Percentiles rank a stretch among this genome's conserved stretches.
Conservation (phyloP, 2,888 invertebrate genomes). For the Eubasilissa splendida region DNA sequence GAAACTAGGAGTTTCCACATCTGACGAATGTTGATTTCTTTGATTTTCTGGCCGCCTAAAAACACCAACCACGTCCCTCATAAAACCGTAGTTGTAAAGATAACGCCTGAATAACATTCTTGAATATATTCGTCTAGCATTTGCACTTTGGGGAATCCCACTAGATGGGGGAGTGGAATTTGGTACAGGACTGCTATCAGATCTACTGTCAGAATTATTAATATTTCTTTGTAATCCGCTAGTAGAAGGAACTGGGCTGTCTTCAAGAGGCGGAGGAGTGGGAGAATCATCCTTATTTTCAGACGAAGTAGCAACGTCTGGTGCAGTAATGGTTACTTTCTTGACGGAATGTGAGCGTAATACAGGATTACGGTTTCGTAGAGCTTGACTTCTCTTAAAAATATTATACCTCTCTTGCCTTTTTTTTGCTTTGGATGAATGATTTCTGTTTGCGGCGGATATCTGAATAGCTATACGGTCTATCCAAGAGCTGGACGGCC, state of each 20-base stretch:
- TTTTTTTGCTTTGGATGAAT: conserved; percentile 66
- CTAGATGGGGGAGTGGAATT: not conserved
- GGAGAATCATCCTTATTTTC: not conserved
- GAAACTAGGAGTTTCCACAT: conserved; percentile 10
- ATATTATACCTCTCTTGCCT: conserved; percentile 68
- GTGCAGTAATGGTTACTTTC: not conserved
- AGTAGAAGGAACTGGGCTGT: conserved; percentile 35
- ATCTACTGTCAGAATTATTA: not conserved
- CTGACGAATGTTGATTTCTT: conserved; percentile 7
- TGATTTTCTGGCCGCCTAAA: conserved; percentile 39
- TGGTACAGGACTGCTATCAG: not conserved
- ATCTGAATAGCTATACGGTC: conserved; percentile 70
- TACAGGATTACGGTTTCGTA: conserved; percentile 68
- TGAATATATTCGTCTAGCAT: conserved; percentile 36
- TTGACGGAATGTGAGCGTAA: conserved; percentile 62
- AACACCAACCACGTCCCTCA: conserved; percentile 40
- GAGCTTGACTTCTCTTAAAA: conserved; percentile 66
- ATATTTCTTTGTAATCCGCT: conserved; percentile 21
- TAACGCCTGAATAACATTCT: conserved; percentile 46
- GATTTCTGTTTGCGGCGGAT: conserved; percentile 69
- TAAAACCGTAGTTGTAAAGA: conserved; percentile 39
- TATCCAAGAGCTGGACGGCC: conserved; percentile 62
- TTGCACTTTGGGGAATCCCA: conserved; percentile 9
- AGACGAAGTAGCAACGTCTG: not conserved
- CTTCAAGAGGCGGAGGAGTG: not conserved